Base-by-base conservation (phyloP, 2,888 invertebrate species). In the Pseudococcus longispinus region DNA sequence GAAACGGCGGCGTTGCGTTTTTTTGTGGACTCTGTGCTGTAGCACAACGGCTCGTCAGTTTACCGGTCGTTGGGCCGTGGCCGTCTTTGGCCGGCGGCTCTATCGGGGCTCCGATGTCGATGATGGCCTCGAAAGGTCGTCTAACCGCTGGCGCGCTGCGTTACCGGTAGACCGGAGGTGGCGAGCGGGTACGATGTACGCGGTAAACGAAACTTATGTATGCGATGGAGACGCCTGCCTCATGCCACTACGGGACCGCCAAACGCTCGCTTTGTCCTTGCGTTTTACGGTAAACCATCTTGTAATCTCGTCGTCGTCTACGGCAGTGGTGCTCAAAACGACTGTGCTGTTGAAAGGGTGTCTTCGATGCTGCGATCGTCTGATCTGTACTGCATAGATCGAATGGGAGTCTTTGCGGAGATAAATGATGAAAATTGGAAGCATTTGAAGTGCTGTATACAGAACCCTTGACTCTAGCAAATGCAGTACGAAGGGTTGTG, bases 41-140 rank as follows among this genome's bases (percentile, higher is more conserved):
- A n/a, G 85, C 51, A 46, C 44, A 44, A 29, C 51, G 85, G 70
- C 85, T 51, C 26, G 51, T 74, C 85, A 29, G 85, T 23, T 77
- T 44, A 44, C 70, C 77, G 85, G 60, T 85, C 85, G 74, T 77
- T 77, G 84, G 46, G 74, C 85, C 37, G 37, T 4, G 37, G 37
- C 37, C 32, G 77, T 87, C 87, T 83, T 83, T 83, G 70, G 65
- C 29, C 83, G 74, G 82, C 55, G 82, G 86, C 80, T 84, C 84
- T 77, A 23, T 86, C 80, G 86, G 77, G 86, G 86, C 80, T 80
- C 86, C 86, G 86, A 60, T 60, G 60, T 23, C 60, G 37, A 46
- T 74, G 70, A 37, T 87, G 87, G 87, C 87, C 87, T 87, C 83
- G 87, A 87, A 87, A 87, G 87, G 87, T 87, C 87, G 87, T 87